Evolutionary conservation across 2,113 vertebrate genomes (phyloP).

Genomic region (Chrysochloris asiatica): DNA sequence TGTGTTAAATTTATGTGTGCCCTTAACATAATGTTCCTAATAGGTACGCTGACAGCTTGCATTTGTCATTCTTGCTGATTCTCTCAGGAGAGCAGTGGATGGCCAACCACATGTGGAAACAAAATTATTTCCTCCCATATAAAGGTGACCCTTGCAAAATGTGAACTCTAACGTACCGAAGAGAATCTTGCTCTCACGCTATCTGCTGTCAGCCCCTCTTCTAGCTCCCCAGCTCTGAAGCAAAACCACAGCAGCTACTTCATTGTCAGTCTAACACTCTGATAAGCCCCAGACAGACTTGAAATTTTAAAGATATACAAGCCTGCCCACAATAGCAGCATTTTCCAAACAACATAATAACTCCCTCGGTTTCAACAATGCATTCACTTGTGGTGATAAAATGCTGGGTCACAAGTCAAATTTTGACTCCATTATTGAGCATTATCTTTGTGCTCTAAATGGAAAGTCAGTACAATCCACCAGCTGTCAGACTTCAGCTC

Average conservation of each 20-base stretch:
- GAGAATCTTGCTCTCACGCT: not conserved
- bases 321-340: not conserved
- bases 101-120: not conserved
- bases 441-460: conserved; percentile 65
- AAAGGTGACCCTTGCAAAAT: conserved; percentile 36
- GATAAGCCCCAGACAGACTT: conserved; percentile 35
- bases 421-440: conserved; percentile 63
- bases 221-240: not conserved
- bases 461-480: conserved; percentile 50
- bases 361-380: conserved; percentile 34
- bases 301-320: conserved; percentile 27
- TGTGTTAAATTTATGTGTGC: conserved; percentile 41
- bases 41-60: conserved; percentile 46
- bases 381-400: conserved; percentile 60
- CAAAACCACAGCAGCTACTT: not conserved
- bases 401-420: conserved; percentile 67
- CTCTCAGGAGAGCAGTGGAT: not conserved
- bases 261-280: conserved; percentile 35
- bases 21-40: not conserved
- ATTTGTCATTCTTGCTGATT: conserved; percentile 52
- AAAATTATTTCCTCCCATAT: conserved; percentile 35
- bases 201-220: not conserved
- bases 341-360: conserved; percentile 51
- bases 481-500: conserved; percentile 50
- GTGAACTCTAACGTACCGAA: not conserved